These are phyloP conservation scores for Phrynocephalus guinanensis DNA, from an alignment of 2,797 vertebrate species.

Conservation along the genomic window DNA sequence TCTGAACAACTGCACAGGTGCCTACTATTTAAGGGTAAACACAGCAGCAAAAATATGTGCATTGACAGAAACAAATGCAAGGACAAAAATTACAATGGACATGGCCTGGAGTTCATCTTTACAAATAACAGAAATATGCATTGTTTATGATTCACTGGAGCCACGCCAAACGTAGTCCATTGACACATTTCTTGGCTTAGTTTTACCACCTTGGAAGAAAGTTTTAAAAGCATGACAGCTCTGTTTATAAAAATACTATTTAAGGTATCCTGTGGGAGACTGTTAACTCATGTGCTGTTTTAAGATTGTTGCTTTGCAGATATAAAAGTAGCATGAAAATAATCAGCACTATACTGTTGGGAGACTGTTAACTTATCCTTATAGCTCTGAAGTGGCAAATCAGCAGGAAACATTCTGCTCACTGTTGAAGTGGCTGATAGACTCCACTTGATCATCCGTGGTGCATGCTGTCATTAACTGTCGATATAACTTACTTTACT, in stretches of 20 bases:
- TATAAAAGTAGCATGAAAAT: slow-evolving; percentile 16
- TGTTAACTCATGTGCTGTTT: slow-evolving; percentile 6
- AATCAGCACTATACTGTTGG: not conserved
- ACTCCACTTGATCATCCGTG: not conserved
- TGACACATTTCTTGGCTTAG: slow-evolving; percentile 14
- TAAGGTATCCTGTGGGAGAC: slow-evolving; percentile 6
- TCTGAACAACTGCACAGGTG: not conserved
- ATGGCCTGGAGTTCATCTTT: too few relatives aligned
- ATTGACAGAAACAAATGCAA: not conserved
- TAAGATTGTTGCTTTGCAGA: slow-evolving; percentile 6
- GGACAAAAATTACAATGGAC: not conserved
- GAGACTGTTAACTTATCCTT: slow-evolving; percentile 24
- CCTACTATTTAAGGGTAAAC: not conserved
- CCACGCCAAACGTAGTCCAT: not conserved
- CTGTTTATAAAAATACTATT: slow-evolving; percentile 25
- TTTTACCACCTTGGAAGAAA: slow-evolving; percentile 10
- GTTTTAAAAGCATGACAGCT: slow-evolving; percentile 14
- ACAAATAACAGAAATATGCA: not conserved
- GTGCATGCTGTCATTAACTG: slow-evolving; percentile 22
- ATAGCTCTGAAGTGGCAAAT: not conserved
- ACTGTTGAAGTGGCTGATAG: not conserved
- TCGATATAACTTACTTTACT: slow-evolving; percentile 8
- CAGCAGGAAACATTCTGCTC: not conserved
- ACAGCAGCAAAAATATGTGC: not conserved
- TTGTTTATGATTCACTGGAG: not conserved